Conservation (phyloP, 2,888 invertebrate genomes). For the Xestia c-nigrum region DNA sequence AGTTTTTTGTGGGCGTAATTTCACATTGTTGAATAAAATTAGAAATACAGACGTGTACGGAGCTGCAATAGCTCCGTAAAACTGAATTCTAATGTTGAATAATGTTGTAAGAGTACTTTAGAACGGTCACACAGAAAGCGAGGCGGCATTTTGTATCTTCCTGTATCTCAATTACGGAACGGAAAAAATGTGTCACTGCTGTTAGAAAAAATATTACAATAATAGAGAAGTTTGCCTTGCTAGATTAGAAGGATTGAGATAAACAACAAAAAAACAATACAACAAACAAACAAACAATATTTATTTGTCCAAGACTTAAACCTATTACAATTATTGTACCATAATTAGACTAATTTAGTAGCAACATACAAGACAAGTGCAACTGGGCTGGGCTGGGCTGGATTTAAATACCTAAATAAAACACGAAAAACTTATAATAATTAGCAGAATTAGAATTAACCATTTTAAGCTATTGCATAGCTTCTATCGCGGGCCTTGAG, state of each 20-base stretch:
- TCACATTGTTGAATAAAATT: slow-evolving; percentile 67
- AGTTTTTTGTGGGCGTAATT: slow-evolving; percentile 67
- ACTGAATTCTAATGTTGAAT: slow-evolving; percentile 30
- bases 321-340: no score
- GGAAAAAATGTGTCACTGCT: neutral
- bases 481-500: no score
- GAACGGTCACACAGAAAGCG: slow-evolving; percentile 13
- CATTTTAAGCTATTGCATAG: no score
- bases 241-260: neutral
- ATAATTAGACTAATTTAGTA: no score
- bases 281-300: no score
- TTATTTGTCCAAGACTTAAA: no score
- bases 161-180: slow-evolving; percentile 33
- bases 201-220: neutral
- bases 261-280: no score
- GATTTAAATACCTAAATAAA: neutral
- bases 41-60: slow-evolving; percentile 57
- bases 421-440: neutral
- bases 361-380: no score
- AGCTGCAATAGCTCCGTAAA: slow-evolving; percentile 33
- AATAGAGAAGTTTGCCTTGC: neutral
- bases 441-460: no score
- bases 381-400: no score
- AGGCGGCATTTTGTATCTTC: slow-evolving; percentile 10
- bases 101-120: slow-evolving; percentile 1